Base-by-base conservation (phyloP, 2,888 invertebrate species). In the Piscicola geometra region DNA sequence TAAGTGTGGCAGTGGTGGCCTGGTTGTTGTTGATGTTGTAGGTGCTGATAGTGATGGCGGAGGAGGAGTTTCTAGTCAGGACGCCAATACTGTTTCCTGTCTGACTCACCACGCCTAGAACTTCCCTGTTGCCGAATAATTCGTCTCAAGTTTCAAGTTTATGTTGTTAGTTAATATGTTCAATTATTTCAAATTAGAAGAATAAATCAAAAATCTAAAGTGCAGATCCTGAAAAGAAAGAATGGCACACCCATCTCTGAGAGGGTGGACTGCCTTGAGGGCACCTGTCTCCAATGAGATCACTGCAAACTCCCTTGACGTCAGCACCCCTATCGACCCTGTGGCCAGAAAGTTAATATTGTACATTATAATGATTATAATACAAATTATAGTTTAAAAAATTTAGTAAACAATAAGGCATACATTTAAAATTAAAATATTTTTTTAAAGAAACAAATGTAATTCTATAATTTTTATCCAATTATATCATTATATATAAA, bases 221-320 rank as follows among this genome's bases (percentile, higher is more conserved):
- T n/a, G n/a, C n/a, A n/a, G n/a, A n/a, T n/a, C n/a, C n/a, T n/a
- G n/a, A n/a, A n/a, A n/a, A n/a, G n/a, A n/a, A n/a, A n/a, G n/a
- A n/a, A n/a, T n/a, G n/a, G n/a, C n/a, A n/a, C n/a, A 76, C 76
- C 75, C 73, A 28, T 76, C 56, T 41, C 71, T 12, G 25, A 77
- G 36, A 60, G n/a, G 28, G 0, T 15, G 15, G 0, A 36, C 50
- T 64, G 69, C 83, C 50, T 80, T 78, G 67, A 80, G 78, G 36
- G 74, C 78, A 15, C 83, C 82, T 76, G 82, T 80, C 35, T 79
- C 77, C 15, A 80, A 56, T 47, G 80, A 79, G 9, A 82, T 73
- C 18, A 68, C 76, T 0, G 64, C 28, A 50, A 79, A 25, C 1
- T 41, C 64, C n/a, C 70, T 75, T 47, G 30, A 68, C 2, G 78